Conservation (phyloP, 2,113 vertebrate species). For the Plecotus auritus region DNA sequence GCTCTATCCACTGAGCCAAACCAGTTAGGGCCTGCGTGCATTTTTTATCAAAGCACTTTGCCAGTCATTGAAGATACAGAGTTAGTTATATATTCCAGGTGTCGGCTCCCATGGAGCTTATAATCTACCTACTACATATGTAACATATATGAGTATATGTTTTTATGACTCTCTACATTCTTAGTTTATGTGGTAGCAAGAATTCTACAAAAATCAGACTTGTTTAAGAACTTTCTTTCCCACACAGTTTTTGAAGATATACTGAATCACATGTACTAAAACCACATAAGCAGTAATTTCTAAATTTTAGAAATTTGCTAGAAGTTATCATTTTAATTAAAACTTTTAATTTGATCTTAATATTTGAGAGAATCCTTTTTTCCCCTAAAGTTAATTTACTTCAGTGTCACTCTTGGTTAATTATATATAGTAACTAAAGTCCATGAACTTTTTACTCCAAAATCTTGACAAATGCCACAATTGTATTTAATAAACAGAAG, state of each 20-base stretch:
- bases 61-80: not conserved
- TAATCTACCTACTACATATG: not conserved
- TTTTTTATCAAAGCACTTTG: not conserved
- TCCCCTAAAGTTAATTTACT: not conserved
- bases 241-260: not conserved
- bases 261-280: not conserved
- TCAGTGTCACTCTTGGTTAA: not conserved
- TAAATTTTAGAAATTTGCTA: not conserved
- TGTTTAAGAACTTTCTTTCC: not conserved
- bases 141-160: not conserved
- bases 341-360: not conserved
- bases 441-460: not conserved
- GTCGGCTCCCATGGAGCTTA: not conserved
- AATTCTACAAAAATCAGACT: not conserved
- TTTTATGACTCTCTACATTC: not conserved
- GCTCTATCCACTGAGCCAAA: no score
- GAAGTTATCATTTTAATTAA: not conserved
- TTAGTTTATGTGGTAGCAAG: not conserved
- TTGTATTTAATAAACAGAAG: not conserved
- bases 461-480: conserved; percentile 15
- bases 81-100: not conserved
- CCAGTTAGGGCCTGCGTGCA: no score
- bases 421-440: not conserved
- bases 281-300: not conserved
- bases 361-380: not conserved